Evolutionary conservation across 1,140 invertebrate species (phyloP).

Genomic region (Lasioglossum albipes): DNA sequence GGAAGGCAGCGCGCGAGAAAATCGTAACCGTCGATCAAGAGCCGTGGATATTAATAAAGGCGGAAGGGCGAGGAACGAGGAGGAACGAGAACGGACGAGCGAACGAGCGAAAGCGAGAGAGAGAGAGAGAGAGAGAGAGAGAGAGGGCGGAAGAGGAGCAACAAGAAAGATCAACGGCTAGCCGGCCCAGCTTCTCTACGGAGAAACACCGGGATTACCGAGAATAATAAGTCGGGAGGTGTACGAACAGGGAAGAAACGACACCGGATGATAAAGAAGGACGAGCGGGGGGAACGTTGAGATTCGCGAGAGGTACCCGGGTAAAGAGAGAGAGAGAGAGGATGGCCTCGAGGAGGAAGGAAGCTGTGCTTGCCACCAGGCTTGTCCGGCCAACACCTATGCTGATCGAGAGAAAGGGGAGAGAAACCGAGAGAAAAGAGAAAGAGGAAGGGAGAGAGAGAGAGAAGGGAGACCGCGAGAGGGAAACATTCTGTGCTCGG

Average conservation of each 20-base stretch:
- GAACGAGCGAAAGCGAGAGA: slow-evolving; percentile 24
- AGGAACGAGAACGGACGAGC: slow-evolving; percentile 1
- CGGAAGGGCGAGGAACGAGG: slow-evolving; percentile 11
- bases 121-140: slow-evolving; percentile 24
- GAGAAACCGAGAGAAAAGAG: slow-evolving; percentile 23
- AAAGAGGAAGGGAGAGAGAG: slow-evolving; percentile 25
- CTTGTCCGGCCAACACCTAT: slow-evolving; percentile 58
- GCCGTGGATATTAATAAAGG: slow-evolving; percentile 63
- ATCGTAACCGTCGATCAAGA: slow-evolving; percentile 61
- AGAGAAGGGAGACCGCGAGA: slow-evolving; percentile 30
- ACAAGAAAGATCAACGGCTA: background rate
- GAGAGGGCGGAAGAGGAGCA: slow-evolving; percentile 27
- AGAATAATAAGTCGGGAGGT: slow-evolving; percentile 26
- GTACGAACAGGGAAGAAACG: slow-evolving; percentile 34
- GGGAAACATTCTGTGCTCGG: slow-evolving; percentile 13
- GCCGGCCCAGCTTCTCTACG: background rate
- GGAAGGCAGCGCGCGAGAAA: slow-evolving; percentile 60
- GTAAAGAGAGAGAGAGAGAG: slow-evolving; percentile 29
- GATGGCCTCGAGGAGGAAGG: slow-evolving; percentile 59
- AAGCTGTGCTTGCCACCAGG: slow-evolving; percentile 46
- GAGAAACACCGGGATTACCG: background rate
- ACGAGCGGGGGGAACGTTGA: background rate
- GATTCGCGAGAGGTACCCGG: too few species aligned
- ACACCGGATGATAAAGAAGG: slow-evolving; percentile 33
- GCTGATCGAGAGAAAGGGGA: slow-evolving; percentile 42